A percentile compares a stretch with the other conserved stretches of the same genome.
phyloP scores from a whole-genome alignment of 2,113 vertebrate species.

The Stomatorhinus ivindoensis region DNA sequence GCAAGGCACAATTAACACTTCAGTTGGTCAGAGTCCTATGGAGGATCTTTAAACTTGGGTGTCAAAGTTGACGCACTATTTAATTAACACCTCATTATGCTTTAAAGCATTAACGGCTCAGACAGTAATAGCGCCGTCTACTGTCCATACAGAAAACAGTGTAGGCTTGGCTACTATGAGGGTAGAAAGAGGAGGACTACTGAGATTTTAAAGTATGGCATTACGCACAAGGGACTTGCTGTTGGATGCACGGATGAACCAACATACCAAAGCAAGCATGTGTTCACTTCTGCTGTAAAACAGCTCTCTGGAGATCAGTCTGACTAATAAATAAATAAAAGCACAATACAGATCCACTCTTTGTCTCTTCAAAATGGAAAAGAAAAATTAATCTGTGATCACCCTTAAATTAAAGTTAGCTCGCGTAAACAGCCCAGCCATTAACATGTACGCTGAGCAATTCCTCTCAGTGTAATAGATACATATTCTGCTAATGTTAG shows the following conservation, averaged over 20 bases:
- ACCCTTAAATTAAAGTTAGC: neutral
- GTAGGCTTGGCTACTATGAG: neutral
- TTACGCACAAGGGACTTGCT: neutral
- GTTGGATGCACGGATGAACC: neutral
- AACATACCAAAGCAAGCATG: neutral
- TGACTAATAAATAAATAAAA: neutral
- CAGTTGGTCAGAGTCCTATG: conserved; percentile 2
- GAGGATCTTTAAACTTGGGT: conserved; percentile 3
- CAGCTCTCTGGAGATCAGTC: neutral
- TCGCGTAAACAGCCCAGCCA: neutral
- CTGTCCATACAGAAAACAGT: neutral
- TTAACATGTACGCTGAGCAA: too few species aligned
- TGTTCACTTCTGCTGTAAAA: neutral
- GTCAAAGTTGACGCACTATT: conserved; percentile 10
- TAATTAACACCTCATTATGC: conserved; percentile 16
- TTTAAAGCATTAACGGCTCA: neutral
- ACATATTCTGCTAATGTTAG: neutral
- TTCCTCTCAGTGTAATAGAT: neutral
- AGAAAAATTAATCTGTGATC: neutral
- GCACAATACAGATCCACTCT: neutral
- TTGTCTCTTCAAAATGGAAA: neutral
- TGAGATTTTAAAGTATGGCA: neutral
- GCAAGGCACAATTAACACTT: conserved; percentile 19
- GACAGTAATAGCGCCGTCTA: neutral
- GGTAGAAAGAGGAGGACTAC: neutral